A percentile compares a stretch with the other conserved stretches of the same genome.
Conservation (phyloP, 2,888 invertebrate genomes). For the Metalampra italica region DNA sequence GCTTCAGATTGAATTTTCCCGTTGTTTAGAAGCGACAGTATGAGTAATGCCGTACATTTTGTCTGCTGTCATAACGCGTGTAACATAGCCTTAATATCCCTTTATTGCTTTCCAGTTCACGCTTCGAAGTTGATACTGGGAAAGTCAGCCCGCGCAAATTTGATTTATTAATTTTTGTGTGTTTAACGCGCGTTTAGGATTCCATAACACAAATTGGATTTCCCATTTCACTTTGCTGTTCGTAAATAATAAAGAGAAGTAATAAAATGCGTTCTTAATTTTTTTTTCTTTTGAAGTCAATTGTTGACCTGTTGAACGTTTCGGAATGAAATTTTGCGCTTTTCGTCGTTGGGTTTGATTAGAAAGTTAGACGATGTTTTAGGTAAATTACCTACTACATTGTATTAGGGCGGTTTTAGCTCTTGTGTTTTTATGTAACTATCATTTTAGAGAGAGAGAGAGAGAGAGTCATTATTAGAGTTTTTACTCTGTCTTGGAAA, state of each 20-base stretch:
- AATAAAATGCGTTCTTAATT: constrained; percentile 2
- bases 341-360: not conserved
- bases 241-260: constrained; percentile 4
- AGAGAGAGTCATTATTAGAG: too few relatives aligned
- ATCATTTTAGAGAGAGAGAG: too few relatives aligned
- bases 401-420: too few relatives aligned
- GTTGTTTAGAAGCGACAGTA: constrained; percentile 24
- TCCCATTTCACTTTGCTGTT: constrained; percentile 1
- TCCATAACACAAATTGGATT: constrained; percentile 5
- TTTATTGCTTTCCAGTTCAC: constrained; percentile 31
- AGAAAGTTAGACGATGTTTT: not conserved
- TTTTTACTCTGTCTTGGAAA: too few relatives aligned
- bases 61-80: constrained; percentile 19
- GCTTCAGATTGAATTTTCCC: constrained; percentile 31
- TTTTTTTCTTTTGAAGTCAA: not conserved
- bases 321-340: not conserved
- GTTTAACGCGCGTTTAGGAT: constrained; percentile 4
- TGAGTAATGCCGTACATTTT: constrained; percentile 28
- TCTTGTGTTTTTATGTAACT: too few relatives aligned
- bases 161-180: constrained; percentile 16
- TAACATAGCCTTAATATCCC: constrained; percentile 22
- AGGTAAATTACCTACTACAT: too few relatives aligned
- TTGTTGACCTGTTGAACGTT: not conserved
- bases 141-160: constrained; percentile 18
- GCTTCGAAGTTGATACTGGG: constrained; percentile 15